Evolutionary conservation across 2,113 vertebrate species (phyloP), one percentile per base, ranked within the genome.

Genomic region (Coptodon bakossiorum): DNA sequence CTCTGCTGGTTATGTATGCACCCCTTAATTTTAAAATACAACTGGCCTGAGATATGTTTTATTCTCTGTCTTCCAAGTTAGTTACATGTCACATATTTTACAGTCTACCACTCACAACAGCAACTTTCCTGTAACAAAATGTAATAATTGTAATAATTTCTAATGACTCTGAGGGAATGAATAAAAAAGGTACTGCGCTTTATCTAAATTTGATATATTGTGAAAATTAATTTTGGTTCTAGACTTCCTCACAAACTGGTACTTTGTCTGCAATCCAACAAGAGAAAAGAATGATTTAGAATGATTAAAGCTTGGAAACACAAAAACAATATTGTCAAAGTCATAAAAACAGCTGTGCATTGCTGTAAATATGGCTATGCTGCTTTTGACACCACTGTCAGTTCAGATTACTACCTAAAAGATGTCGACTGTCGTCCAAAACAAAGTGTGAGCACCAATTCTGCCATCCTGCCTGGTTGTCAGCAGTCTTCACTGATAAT

Each of bases 11-110:
- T 53, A 56, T 52, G 54, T 71, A 19, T 59, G 54, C 7, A 9
- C 14, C 9, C 12, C 27, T 31, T 11, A 50, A 24, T 31, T 53
- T 86, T 50, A 34, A 54, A 68, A 40, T 52, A 22, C 56, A 88
- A 52, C 73, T 78, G 88, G 27, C 43, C 56, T 31, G 14, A 13
- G n/a, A 81, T 45, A 63, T 52, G 34, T 81, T 89, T 53, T 66
- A 52, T 17, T 71, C 31, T 84, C 87, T 86, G 56, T 82, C 59
- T 88, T 38, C 85, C 80, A 73, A 68, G 80, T 90, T 85, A 68
- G 84, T 86, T 83, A 59, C 80, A 80, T 81, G 81, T 76, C 73
- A 85, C 9, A 57, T 85, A 7, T 92, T 82, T 86, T 73, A 68
- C 79, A 86, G 66, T 76, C 81, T 43, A 78, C 82, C 80, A 54